phyloP scores from a whole-genome alignment of 53 echinoderm and acorn worm species.

The Holothuria leucospilota region DNA sequence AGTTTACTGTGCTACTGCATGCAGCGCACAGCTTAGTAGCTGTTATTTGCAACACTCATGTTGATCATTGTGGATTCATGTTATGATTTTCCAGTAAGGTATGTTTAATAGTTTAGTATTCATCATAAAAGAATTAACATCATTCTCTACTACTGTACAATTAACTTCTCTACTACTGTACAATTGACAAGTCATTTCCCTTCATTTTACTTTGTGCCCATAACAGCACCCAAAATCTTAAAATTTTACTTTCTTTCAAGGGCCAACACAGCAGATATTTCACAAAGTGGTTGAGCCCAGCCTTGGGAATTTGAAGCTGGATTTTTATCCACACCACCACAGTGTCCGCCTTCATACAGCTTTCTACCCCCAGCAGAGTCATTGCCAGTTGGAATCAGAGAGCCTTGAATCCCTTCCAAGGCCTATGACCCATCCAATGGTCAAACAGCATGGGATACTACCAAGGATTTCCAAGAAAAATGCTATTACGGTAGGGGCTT shows the following conservation, averaged over 20 bases:
- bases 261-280: conserved; percentile 62
- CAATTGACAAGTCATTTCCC: too few relatives aligned
- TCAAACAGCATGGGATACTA: not conserved
- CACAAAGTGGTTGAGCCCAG: conserved; percentile 74
- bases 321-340: conserved; percentile 58
- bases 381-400: conserved; percentile 22
- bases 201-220: too few relatives aligned
- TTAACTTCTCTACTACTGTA: too few relatives aligned
- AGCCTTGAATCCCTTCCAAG: not conserved
- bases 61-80: too few relatives aligned
- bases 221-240: too few relatives aligned
- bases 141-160: too few relatives aligned
- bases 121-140: too few relatives aligned
- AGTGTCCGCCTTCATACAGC: conserved; percentile 38
- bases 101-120: too few relatives aligned
- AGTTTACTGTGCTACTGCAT: too few relatives aligned
- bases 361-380: conserved; percentile 26
- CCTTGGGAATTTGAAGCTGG: conserved; percentile 66
- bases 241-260: not conserved
- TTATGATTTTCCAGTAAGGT: too few relatives aligned
- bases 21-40: too few relatives aligned
- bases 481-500: not conserved
- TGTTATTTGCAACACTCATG: too few relatives aligned
- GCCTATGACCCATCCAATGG: conserved; percentile 10
- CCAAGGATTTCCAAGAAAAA: conserved; percentile 18